These are phyloP conservation scores for Agriopis marginaria DNA, from an alignment of 2,888 invertebrate species.

Conservation along the genomic window DNA sequence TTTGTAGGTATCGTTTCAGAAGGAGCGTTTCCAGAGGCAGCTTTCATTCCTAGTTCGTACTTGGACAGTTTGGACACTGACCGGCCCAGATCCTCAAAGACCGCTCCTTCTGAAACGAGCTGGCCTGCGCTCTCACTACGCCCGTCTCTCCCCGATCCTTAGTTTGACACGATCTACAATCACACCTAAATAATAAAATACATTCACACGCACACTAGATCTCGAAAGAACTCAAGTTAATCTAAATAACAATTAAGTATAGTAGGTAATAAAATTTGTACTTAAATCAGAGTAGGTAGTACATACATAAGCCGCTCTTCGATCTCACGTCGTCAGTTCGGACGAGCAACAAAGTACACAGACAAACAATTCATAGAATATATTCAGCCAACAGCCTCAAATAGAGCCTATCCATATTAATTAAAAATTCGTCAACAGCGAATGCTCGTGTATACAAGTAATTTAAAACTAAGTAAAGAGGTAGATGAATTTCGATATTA, in stretches of 20 bases:
- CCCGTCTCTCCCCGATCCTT: conserved; percentile 31
- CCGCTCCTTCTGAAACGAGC: conserved; percentile 42
- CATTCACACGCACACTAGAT: conserved; percentile 67
- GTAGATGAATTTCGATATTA: conserved; percentile 82
- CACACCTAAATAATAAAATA: conserved; percentile 65
- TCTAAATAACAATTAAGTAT: conserved; percentile 80
- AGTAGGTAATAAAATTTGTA: conserved; percentile 78
- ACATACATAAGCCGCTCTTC: conserved; percentile 70
- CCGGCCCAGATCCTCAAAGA: conserved; percentile 14
- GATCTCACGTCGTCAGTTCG: conserved; percentile 59
- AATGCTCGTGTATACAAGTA: conserved; percentile 65
- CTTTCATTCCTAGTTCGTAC: neutral
- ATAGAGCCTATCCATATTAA: conserved; percentile 71
- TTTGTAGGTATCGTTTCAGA: conserved; percentile 30
- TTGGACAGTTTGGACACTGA: conserved; percentile 20
- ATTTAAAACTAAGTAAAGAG: conserved; percentile 83
- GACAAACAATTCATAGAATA: conserved; percentile 82
- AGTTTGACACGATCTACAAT: conserved; percentile 71
- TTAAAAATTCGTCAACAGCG: conserved; percentile 77
- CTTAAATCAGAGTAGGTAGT: conserved; percentile 80
- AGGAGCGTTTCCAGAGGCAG: conserved; percentile 23
- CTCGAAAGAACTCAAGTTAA: conserved; percentile 70
- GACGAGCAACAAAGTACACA: conserved; percentile 72
- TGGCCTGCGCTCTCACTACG: conserved; percentile 10
- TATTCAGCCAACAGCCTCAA: conserved; percentile 82